phyloP scores from a whole-genome alignment of 2,113 vertebrate genomes.

The Labeo catla region DNA sequence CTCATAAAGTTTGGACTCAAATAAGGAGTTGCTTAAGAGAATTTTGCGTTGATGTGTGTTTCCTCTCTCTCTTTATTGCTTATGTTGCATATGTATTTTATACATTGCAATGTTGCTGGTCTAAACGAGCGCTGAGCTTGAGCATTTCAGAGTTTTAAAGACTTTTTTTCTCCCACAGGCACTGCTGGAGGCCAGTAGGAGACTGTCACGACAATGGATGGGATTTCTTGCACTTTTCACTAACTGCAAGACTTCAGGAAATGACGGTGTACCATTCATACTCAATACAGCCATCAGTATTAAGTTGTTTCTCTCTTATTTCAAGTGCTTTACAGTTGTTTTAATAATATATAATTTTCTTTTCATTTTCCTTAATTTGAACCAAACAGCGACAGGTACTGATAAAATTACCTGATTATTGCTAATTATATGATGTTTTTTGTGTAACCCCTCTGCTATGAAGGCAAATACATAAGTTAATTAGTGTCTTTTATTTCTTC shows the following conservation, averaged over 20 bases:
- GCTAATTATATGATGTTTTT: conserved; percentile 1
- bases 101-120: background rate
- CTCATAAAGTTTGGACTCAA: background rate
- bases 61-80: background rate
- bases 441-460: background rate
- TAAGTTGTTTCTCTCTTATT: background rate
- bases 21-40: background rate
- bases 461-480: conserved; percentile 54
- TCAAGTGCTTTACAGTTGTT: background rate
- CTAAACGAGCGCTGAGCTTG: background rate
- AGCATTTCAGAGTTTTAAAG: conserved; percentile 4
- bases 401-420: background rate
- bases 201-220: conserved; percentile 44
- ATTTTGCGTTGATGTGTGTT: background rate
- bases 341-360: background rate
- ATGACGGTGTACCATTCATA: background rate
- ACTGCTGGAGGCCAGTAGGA: conserved; percentile 21
- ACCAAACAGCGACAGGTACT: background rate
- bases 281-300: background rate
- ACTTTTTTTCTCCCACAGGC: conserved; percentile 30
- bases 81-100: background rate
- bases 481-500: conserved; percentile 83
- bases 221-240: background rate
- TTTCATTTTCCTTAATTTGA: background rate
- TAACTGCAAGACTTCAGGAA: conserved; percentile 6